phyloP scores from a whole-genome alignment of 1,140 invertebrate genomes.

The Dendrolimus punctatus region DNA sequence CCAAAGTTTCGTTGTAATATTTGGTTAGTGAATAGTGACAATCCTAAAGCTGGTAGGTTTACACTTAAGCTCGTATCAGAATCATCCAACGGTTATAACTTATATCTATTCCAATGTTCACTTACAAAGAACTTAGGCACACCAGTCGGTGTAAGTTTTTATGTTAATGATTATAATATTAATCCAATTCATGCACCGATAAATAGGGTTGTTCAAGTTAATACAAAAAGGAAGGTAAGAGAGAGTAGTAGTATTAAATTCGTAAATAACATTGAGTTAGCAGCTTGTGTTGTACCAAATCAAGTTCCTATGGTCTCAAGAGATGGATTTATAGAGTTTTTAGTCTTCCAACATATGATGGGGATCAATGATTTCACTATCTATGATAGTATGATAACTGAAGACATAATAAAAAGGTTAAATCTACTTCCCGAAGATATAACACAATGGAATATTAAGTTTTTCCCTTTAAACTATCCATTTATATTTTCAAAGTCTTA shows the following conservation, averaged over 20 bases:
- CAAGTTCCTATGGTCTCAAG: constrained; percentile 62
- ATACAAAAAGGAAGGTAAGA: constrained; percentile 46
- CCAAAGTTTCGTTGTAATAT: constrained; percentile 71
- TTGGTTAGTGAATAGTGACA: constrained; percentile 70
- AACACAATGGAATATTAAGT: constrained; percentile 68
- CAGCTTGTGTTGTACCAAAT: constrained; percentile 71
- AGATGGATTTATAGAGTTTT: constrained; percentile 71
- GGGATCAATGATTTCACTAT: constrained; percentile 72
- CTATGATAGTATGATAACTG: constrained; percentile 72
- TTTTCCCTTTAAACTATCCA: constrained; percentile 72
- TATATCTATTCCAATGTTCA: constrained; percentile 69
- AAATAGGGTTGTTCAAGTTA: constrained; percentile 58
- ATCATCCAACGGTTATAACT: constrained; percentile 39
- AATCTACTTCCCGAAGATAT: constrained; percentile 69
- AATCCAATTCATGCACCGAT: constrained; percentile 69
- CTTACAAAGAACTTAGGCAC: constrained; percentile 53
- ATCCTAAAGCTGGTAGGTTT: constrained; percentile 69
- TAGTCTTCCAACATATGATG: constrained; percentile 73
- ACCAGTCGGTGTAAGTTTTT: constrained; percentile 72
- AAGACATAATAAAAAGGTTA: constrained; percentile 68
- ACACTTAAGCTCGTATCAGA: constrained; percentile 51
- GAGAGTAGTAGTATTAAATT: constrained; percentile 52
- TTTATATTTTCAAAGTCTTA: constrained; percentile 64
- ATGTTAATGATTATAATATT: constrained; percentile 62
- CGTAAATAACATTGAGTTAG: constrained; percentile 66